A percentile compares a stretch with the other conserved stretches of the same genome.
phyloP scores from a whole-genome alignment of 2,797 vertebrate species.

The Poecilia picta region DNA sequence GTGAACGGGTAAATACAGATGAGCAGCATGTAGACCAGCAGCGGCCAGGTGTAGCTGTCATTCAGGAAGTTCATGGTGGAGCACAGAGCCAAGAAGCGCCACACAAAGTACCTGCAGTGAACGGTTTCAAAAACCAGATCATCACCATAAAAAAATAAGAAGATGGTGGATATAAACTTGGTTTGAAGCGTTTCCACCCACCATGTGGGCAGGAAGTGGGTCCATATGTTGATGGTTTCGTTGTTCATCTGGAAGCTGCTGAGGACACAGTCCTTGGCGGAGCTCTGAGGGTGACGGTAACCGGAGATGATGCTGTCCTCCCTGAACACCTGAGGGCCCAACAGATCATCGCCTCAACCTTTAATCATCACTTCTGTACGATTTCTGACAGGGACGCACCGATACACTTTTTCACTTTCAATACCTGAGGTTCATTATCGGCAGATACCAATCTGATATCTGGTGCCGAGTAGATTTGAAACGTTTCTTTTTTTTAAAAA shows the following conservation, averaged over 20 bases:
- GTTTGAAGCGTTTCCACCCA: conserved; percentile 44
- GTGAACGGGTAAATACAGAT: conserved; percentile 88
- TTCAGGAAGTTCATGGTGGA: conserved; percentile 78
- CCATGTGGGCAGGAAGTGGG: conserved; percentile 90
- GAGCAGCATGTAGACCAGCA: conserved; percentile 87
- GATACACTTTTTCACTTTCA: no score
- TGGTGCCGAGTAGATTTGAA: no score
- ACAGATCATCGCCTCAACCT: background rate
- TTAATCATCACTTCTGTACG: background rate
- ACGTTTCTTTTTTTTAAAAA: no score
- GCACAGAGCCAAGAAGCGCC: conserved; percentile 81
- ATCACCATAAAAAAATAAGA: background rate
- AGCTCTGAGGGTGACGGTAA: conserved; percentile 88
- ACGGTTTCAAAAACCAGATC: background rate
- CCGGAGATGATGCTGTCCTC: conserved; percentile 91
- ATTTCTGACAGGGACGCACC: background rate
- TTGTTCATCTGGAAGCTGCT: conserved; percentile 93
- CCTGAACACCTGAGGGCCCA: conserved; percentile 84
- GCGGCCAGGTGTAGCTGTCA: conserved; percentile 85
- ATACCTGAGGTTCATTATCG: no score
- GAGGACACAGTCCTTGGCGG: conserved; percentile 89
- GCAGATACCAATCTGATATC: no score
- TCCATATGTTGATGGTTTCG: conserved; percentile 93
- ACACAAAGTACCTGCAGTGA: conserved; percentile 83
- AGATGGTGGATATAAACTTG: background rate